These are phyloP conservation scores for Nothura maculosa DNA, from an alignment of 2,797 vertebrate genomes.

Conservation along the genomic window DNA sequence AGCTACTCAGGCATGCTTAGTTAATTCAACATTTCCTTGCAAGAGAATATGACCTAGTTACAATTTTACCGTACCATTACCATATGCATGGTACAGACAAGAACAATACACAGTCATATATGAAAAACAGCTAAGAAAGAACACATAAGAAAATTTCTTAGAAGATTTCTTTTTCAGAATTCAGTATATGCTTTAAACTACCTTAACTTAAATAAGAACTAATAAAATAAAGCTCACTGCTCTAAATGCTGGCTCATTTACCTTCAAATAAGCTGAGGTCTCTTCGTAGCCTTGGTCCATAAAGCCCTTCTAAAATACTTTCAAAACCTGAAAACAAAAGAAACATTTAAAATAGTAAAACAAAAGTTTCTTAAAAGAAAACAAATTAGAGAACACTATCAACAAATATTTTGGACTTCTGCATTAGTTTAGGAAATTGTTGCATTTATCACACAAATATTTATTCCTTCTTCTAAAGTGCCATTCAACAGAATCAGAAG, in stretches of 20 bases:
- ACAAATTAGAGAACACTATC: background rate
- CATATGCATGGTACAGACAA: background rate
- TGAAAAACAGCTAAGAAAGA: background rate
- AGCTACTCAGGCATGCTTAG: background rate
- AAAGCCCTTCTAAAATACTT: constrained; percentile 99
- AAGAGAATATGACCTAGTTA: background rate
- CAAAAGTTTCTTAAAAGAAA: background rate
- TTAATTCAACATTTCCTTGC: background rate
- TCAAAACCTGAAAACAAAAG: constrained; percentile 92
- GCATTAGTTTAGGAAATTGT: background rate
- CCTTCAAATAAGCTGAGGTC: constrained; percentile 99
- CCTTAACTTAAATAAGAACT: constrained; percentile 5
- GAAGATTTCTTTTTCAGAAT: background rate
- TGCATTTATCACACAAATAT: background rate
- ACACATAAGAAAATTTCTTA: background rate
- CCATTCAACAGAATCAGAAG: constrained; percentile 34
- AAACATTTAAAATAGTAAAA: constrained; percentile 64
- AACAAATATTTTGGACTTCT: background rate
- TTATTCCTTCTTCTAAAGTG: constrained; percentile 14
- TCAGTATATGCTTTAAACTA: constrained; percentile 25
- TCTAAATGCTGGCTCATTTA: constrained; percentile 74
- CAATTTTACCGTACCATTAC: background rate
- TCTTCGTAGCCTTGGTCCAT: constrained; percentile 95
- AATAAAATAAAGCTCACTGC: background rate
- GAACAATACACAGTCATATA: background rate